phyloP scores from a whole-genome alignment of 2,113 vertebrate species.

The Haplochromis burtoni region DNA sequence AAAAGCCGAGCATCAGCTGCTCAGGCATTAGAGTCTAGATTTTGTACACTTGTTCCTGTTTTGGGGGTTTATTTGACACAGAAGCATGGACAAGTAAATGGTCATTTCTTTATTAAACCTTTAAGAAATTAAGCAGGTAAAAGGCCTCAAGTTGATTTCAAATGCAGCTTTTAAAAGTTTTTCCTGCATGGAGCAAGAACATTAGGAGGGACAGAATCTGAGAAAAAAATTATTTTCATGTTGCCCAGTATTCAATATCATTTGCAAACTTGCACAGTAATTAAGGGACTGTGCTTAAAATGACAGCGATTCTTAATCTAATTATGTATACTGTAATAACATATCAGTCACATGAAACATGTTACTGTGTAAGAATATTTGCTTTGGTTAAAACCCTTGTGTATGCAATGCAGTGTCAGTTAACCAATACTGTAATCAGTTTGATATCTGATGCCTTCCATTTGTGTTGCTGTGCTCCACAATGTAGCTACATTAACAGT shows the following conservation, averaged over 20 bases:
- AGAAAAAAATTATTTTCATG: not conserved
- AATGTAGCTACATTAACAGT: not conserved
- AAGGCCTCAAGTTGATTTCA: not conserved
- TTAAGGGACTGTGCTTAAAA: not conserved
- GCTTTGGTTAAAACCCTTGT: not conserved
- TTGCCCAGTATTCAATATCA: not conserved
- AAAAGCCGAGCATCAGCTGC: not conserved
- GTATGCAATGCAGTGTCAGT: not conserved
- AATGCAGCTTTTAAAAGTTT: not conserved
- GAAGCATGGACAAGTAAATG: not conserved
- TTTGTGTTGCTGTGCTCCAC: not conserved
- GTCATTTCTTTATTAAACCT: not conserved
- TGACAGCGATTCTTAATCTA: not conserved
- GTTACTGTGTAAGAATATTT: not conserved
- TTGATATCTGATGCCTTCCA: not conserved
- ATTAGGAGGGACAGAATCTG: not conserved
- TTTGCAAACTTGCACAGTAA: not conserved
- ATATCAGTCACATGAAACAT: not conserved
- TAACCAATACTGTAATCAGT: not conserved
- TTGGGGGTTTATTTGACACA: not conserved
- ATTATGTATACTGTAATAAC: not conserved
- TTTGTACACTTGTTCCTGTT: not conserved
- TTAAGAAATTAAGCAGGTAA: not conserved
- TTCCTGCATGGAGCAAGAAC: not conserved
- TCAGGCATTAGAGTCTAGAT: not conserved